Base-by-base conservation (phyloP, 2,888 invertebrate genomes). In the Eupelmus urozonus region DNA sequence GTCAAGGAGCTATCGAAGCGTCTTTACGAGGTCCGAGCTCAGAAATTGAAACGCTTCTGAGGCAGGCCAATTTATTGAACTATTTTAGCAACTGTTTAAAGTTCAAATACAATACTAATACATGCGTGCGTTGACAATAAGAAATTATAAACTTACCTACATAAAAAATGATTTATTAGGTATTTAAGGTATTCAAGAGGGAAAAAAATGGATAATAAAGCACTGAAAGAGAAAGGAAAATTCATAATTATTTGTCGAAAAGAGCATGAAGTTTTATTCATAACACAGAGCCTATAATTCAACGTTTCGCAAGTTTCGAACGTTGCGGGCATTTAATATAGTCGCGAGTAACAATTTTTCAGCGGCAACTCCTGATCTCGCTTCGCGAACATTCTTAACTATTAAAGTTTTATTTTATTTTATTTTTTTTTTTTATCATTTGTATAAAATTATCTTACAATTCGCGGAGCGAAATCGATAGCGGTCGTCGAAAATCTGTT, bases 381-480 rank as follows among this genome's bases (percentile, higher is more conserved):
- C 45, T 25, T 53, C 27, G 13, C 69, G 45, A 70, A 76, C 70
- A 55, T 71, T 59, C 70, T 77, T 70, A 73, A 74, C 63, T 73
- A 80, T 76, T 71, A 73, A 80, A 71, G 69, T 66, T 73, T 74
- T 57, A 57, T 65, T 75, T 59, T 76, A 53, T 57, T 76, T 63
- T 62, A 51, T 51, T 78, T 63, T 18, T 51, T 71, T 62, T 76
- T 65, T 62, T 49, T 29, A 20, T 77, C 74, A 78, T 75, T 66
- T 67, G 80, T 80, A 80, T 78, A 80, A 80, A 80, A 80, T 78
- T 80, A 80, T 76, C 73, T 80, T 80, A 76, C 73, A 73, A 65
- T 77, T 49, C 60, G 73, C 63, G 42, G 55, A 25, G 63, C 29
- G 34, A 60, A 65, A 53, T 51, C 57, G 57, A 51, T 65, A 67